phyloP scores from a whole-genome alignment of 2,113 vertebrate species.

The Pomatorhinus ruficollis region DNA sequence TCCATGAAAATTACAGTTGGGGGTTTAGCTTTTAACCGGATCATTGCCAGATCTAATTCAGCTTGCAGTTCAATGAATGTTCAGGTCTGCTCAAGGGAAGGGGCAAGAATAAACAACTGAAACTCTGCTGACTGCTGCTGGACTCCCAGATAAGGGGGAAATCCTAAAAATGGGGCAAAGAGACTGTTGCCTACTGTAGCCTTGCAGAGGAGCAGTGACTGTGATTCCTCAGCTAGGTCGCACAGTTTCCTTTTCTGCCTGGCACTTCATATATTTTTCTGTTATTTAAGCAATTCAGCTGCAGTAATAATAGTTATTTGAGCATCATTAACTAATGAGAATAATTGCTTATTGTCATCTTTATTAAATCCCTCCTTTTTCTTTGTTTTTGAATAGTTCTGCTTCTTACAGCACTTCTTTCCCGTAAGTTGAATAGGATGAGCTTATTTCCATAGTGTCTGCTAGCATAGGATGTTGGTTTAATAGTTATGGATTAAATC shows the following conservation, averaged over 20 bases:
- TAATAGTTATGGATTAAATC: conserved; percentile 20
- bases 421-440: neutral
- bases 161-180: neutral
- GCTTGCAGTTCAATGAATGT: neutral
- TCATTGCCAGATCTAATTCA: neutral
- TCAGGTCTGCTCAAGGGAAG: neutral
- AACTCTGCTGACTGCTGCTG: neutral
- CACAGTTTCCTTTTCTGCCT: neutral
- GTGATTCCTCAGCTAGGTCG: neutral
- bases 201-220: neutral
- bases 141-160: neutral
- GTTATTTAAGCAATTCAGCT: neutral
- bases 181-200: neutral
- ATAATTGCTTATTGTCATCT: neutral
- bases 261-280: neutral
- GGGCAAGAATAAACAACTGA: neutral
- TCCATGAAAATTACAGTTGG: neutral
- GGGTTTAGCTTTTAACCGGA: neutral
- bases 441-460: neutral
- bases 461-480: neutral
- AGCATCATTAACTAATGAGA: neutral
- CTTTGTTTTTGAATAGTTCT: neutral
- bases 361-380: neutral
- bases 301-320: neutral
- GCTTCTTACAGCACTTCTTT: neutral